These are phyloP conservation scores for Aelia acuminata DNA, from an alignment of 2,888 invertebrate genomes.

Conservation along the genomic window DNA sequence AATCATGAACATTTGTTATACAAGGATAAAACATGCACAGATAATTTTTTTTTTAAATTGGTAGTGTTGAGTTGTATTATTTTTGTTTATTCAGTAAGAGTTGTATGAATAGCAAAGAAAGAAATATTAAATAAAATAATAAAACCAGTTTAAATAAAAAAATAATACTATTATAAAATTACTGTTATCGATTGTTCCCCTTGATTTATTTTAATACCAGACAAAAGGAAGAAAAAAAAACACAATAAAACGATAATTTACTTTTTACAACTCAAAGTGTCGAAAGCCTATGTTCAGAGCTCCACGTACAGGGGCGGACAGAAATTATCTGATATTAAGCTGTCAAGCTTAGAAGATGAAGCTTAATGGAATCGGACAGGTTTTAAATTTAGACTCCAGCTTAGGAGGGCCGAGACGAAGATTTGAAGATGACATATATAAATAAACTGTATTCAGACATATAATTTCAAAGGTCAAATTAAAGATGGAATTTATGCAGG, in stretches of 20 bases:
- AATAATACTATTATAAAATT: too few species aligned
- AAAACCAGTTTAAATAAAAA: too few species aligned
- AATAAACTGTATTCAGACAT: conserved; percentile 34
- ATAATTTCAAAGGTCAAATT: conserved; percentile 31
- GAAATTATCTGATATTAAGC: conserved; percentile 21
- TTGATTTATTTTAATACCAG: too few species aligned
- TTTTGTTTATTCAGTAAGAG: too few species aligned
- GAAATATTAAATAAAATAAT: too few species aligned
- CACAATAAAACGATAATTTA: not conserved
- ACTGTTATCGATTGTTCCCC: too few species aligned
- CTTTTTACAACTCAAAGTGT: not conserved
- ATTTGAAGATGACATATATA: conserved; percentile 41
- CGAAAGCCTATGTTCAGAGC: not conserved
- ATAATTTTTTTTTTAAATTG: too few species aligned
- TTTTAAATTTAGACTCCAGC: conserved; percentile 16
- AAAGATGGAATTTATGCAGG: conserved; percentile 26
- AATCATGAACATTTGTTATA: too few species aligned
- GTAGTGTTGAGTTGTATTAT: too few species aligned
- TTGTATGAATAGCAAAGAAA: too few species aligned
- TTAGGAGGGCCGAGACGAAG: not conserved
- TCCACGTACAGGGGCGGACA: not conserved
- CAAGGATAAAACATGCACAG: too few species aligned
- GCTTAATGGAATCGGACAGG: conserved; percentile 38
- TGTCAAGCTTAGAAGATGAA: conserved; percentile 20
- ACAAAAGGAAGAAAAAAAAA: not conserved